phyloP scores from a whole-genome alignment of 92 coral and sea anemone genomes.

The Palythoa caribaeorum region DNA sequence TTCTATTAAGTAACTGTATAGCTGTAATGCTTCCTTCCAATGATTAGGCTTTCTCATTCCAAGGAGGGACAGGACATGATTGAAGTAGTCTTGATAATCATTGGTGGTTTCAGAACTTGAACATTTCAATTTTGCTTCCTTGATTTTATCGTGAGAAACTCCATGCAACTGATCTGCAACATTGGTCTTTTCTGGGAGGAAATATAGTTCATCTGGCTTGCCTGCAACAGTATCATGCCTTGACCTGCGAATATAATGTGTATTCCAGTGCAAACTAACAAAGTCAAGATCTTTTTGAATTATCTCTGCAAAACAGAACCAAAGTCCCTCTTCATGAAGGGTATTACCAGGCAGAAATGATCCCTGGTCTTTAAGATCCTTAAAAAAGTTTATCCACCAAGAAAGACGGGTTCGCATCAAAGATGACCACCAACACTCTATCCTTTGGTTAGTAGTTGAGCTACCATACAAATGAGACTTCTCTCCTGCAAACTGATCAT shows the following conservation, averaged over 20 bases:
- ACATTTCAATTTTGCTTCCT: neutral
- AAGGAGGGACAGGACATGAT: neutral
- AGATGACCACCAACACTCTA: constrained; percentile 21
- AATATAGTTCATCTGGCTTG: neutral
- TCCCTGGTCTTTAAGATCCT: constrained; percentile 42
- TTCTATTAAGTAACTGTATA: neutral
- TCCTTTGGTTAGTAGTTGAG: constrained; percentile 9
- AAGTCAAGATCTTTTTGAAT: constrained; percentile 7
- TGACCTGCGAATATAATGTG: constrained; percentile 4
- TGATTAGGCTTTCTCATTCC: neutral
- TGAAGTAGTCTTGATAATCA: constrained; percentile 8
- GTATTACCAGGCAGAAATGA: neutral
- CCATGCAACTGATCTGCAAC: neutral
- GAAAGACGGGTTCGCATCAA: constrained; percentile 27
- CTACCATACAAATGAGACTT: constrained; percentile 29
- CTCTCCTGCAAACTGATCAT: constrained; percentile 51
- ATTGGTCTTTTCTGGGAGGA: neutral
- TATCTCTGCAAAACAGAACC: constrained; percentile 2
- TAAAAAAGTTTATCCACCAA: constrained; percentile 58
- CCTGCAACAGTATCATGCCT: constrained; percentile 12
- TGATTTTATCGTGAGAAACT: no score
- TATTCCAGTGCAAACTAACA: constrained; percentile 21
- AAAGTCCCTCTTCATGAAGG: neutral
- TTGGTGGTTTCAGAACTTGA: neutral
- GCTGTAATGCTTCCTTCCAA: constrained; percentile 2